Base-by-base conservation (phyloP, 2,797 vertebrate species). In the Limosa lapponica region DNA sequence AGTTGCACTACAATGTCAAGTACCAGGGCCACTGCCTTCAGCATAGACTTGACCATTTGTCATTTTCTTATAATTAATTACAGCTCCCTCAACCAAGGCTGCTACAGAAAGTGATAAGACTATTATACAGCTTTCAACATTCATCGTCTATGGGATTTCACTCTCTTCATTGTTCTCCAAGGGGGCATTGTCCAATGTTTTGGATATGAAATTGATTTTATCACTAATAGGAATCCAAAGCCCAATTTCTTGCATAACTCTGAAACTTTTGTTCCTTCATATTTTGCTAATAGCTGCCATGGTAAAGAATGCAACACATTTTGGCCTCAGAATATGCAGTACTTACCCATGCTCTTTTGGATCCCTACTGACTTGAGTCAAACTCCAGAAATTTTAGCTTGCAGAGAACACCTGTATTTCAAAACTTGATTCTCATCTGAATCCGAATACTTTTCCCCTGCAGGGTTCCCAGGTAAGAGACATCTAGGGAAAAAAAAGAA, bases 21-120 rank as follows among this genome's bases (percentile, higher is more conserved):
- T 57, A 91, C 46, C 58, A 93, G 85, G 80, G 84, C 86, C 87
- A 75, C 36, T 89, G 89, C 77, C 82, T 67, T 74, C 83, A 92
- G 95, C 87, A 79, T 11, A 89, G 79, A 54, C 93, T 89, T 93
- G 93, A 94, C 94, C 87, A 78, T 94, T 96, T 93, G 90, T 97
- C 96, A 97, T 89, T 87, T 89, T 18, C 72, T 51, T 44, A 16
- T 93, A 97, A 98, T 97, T 97, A 97, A 97, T 96, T 94, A 97
- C 67, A 81, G 94, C 62, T 81, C 94, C 87, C 87, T 93, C 94
- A 89, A 79, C 25, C 72, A 65, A 93, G 79, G 87, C 73, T 58
- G 90, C 82, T 90, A 94, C 39, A 71, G 75, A 48, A 81, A 94
- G 48, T 69, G 91, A 89, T 96, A 96, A 93, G 79, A 54, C 71